Base-by-base conservation (phyloP, 2,888 invertebrate species). In the Harmothoe impar region DNA sequence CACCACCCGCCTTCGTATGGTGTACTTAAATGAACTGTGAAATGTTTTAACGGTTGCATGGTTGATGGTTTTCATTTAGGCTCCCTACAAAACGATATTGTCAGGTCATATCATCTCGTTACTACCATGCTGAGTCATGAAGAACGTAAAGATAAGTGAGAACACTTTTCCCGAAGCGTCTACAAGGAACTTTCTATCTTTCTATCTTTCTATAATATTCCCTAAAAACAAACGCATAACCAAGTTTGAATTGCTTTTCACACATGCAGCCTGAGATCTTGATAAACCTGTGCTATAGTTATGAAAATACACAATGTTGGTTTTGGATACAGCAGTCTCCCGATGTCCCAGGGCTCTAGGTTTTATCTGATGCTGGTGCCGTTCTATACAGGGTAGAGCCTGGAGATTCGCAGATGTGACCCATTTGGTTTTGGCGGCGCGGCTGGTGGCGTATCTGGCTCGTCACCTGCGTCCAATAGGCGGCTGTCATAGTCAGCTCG, bases 391-490 rank as follows among this genome's bases (percentile, higher is more conserved):
- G 35, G 20, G 43, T 43, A 10, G 43, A 43, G 43, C 43, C 10
- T 43, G 33, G 0, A 81, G 81, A 81, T 81, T 81, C 81, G 43
- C 81, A 81, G 81, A 43, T 81, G 81, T 81, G 35, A 33, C 81
- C 81, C 81, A 81, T 33, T 81, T 81, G 81, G 81, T 23, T 1
- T 10, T n/a, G 33, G 86, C 31, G 52, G 29, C 20, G 54, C 15
- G 52, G 86, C 25, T 12, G 52, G 84, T 12, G 84, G 33, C 43
- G 31, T 77, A 77, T 77, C 77, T 5, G 29, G 3, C 84, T 54
- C 86, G 56, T 86, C 86, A 86, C 86, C 86, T 86, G 86, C 86
- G 86, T 81, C 81, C 86, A 86, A 54, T 56, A 54, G 54, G 51
- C 86, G 54, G 29, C 54, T 86, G 86, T 86, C 86, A 56, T 86